Conservation (phyloP, 2,888 invertebrate species). For the Steinernema carpocapsae region DNA sequence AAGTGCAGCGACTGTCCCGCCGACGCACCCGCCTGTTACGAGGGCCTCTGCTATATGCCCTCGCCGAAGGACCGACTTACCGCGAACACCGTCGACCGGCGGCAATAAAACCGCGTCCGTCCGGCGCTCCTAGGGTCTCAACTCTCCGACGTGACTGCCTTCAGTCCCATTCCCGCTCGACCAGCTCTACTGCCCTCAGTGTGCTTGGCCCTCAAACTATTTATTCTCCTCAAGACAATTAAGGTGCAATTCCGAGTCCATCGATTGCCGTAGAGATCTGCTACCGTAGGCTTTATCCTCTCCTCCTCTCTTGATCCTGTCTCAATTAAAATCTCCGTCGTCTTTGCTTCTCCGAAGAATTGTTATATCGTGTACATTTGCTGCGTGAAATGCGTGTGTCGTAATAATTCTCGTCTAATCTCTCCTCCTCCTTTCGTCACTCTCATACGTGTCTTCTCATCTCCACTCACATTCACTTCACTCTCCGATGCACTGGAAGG, state of each 20-base stretch:
- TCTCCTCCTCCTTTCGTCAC: background rate
- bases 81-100: constrained; percentile 23
- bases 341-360: constrained; percentile 26
- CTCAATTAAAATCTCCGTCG: constrained; percentile 17
- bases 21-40: constrained; percentile 64
- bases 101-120: background rate
- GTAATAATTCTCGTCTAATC: constrained; percentile 26
- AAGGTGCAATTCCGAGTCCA: constrained; percentile 21
- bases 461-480: constrained; percentile 21
- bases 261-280: constrained; percentile 33
- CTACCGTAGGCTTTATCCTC: constrained; percentile 34
- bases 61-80: constrained; percentile 10
- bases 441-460: constrained; percentile 30
- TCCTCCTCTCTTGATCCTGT: constrained; percentile 1
- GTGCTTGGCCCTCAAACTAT: constrained; percentile 18
- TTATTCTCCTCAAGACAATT: constrained; percentile 15
- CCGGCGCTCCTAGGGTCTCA: background rate
- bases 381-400: constrained; percentile 21
- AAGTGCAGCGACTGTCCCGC: constrained; percentile 65
- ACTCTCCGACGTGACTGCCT: constrained; percentile 22
- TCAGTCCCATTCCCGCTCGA: background rate
- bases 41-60: constrained; percentile 68
- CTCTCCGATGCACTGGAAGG: constrained; percentile 33
- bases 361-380: constrained; percentile 29
- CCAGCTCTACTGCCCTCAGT: background rate